Evolutionary conservation across 2,888 invertebrate genomes (phyloP).

Genomic region (Hemaris fuciformis): DNA sequence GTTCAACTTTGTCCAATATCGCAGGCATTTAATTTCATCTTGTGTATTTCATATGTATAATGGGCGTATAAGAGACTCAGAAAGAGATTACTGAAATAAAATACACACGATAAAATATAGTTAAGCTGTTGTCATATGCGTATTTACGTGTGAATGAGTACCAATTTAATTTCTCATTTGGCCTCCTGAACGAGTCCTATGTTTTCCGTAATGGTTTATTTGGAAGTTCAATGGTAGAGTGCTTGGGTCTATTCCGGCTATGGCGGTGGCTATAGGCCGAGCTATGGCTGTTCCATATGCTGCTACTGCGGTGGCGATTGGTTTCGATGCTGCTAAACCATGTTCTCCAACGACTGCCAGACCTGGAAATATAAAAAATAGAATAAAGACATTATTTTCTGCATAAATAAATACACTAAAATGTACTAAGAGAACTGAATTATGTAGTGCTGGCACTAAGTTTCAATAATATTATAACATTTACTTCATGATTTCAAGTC

Average conservation of each 20-base stretch:
- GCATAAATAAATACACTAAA: not conserved
- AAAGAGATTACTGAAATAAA: not conserved
- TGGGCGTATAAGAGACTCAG: not conserved
- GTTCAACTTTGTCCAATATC: not conserved
- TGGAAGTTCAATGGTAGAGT: slow-evolving; percentile 50
- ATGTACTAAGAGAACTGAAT: not conserved
- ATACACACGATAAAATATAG: not conserved
- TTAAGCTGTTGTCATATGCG: not conserved
- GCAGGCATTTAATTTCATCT: not conserved
- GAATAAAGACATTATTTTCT: not conserved
- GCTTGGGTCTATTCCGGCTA: slow-evolving; percentile 84
- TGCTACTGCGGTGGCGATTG: slow-evolving; percentile 87
- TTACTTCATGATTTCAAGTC: too few relatives aligned
- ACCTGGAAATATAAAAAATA: slow-evolving; percentile 63
- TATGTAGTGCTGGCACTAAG: too few relatives aligned
- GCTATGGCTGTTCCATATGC: slow-evolving; percentile 86
- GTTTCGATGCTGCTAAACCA: slow-evolving; percentile 87
- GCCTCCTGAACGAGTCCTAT: not conserved
- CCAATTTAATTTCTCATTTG: too few relatives aligned
- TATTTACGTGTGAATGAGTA: not conserved
- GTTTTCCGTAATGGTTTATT: slow-evolving; percentile 34
- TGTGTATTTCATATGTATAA: not conserved
- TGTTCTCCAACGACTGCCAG: slow-evolving; percentile 83
- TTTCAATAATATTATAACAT: too few relatives aligned
- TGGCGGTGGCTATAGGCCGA: slow-evolving; percentile 86